A percentile compares a stretch with the other conserved stretches of the same genome.
Conservation (phyloP, 2,797 vertebrate species). For the Moxostoma hubbsi region DNA sequence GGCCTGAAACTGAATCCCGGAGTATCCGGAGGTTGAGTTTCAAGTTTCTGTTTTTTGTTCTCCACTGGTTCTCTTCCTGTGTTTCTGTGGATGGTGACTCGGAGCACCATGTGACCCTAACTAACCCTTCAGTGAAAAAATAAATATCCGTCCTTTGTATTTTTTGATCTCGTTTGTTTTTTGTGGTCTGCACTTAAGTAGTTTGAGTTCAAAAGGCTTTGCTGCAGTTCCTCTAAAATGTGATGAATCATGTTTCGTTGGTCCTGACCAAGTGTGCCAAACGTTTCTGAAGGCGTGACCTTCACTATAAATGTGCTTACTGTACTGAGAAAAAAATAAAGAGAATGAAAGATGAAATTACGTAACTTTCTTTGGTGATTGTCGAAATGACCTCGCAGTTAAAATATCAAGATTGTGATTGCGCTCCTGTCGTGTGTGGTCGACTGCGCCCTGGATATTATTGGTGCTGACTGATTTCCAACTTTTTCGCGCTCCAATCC, state of each 20-base stretch:
- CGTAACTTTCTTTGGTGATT: conserved; percentile 68
- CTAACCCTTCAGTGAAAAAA: conserved; percentile 74
- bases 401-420: conserved; percentile 51
- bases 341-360: conserved; percentile 32
- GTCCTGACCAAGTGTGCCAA: conserved; percentile 83
- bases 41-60: conserved; percentile 63
- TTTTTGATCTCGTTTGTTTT: conserved; percentile 26
- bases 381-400: conserved; percentile 63
- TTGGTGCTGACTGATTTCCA: conserved; percentile 71
- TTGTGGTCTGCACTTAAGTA: conserved; percentile 64
- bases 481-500: conserved; percentile 54
- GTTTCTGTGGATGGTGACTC: conserved; percentile 81
- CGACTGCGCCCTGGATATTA: conserved; percentile 61
- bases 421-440: conserved; percentile 63
- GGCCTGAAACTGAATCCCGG: conserved; percentile 32
- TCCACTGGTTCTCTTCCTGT: conserved; percentile 78
- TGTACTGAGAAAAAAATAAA: conserved; percentile 69
- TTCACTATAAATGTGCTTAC: conserved; percentile 81
- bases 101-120: conserved; percentile 77
- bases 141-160: conserved; percentile 63
- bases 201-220: conserved; percentile 80
- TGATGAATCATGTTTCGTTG: conserved; percentile 74
- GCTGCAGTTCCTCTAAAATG: conserved; percentile 74
- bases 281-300: conserved; percentile 80
- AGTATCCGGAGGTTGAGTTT: conserved; percentile 11